phyloP scores from a whole-genome alignment of 2,113 vertebrate species.

The Pipra filicauda region DNA sequence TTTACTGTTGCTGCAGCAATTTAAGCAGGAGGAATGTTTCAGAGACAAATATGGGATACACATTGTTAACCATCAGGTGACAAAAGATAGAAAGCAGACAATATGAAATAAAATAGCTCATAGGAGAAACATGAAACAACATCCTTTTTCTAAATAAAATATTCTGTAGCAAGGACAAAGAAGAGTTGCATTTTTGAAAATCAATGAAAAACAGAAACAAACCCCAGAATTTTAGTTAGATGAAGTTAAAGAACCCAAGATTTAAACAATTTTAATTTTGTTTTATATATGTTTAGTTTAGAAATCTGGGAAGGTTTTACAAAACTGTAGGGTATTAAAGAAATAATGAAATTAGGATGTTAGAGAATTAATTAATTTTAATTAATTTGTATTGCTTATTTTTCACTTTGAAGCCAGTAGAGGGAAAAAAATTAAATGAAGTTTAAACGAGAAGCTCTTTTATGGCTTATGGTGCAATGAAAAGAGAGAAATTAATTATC shows the following conservation, averaged over 20 bases:
- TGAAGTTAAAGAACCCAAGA: background rate
- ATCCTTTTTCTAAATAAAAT: background rate
- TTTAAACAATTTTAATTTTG: background rate
- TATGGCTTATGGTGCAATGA: background rate
- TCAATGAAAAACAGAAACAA: background rate
- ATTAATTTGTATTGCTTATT: conserved; percentile 17
- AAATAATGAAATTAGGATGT: background rate
- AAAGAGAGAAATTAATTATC: background rate
- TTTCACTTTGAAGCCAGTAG: background rate
- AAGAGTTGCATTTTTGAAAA: background rate
- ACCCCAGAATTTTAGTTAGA: background rate
- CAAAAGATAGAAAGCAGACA: background rate
- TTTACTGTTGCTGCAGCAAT: background rate
- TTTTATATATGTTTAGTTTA: background rate
- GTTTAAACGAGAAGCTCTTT: background rate
- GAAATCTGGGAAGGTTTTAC: background rate
- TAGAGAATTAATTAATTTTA: background rate
- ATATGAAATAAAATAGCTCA: background rate
- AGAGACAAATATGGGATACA: background rate
- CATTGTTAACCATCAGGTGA: background rate
- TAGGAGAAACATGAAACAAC: background rate
- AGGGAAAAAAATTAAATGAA: background rate
- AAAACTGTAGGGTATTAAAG: background rate
- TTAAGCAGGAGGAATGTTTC: background rate
- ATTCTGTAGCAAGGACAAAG: background rate